phyloP scores from a whole-genome alignment of 2,797 vertebrate genomes.

The Amazonetta brasiliensis region DNA sequence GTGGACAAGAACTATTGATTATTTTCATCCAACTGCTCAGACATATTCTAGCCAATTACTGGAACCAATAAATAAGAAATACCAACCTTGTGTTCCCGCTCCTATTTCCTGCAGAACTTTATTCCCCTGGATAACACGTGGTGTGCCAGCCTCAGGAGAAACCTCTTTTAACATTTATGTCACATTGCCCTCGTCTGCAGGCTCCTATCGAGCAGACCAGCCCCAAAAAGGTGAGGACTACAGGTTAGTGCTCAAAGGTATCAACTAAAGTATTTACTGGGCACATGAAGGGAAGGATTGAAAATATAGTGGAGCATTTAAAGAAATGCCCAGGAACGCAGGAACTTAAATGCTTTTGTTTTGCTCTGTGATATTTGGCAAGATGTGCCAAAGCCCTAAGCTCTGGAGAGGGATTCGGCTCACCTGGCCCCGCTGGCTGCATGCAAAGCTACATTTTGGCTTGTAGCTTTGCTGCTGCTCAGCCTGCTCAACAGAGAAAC shows the following conservation, averaged over 20 bases:
- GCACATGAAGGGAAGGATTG: background rate
- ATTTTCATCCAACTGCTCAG: conserved; percentile 59
- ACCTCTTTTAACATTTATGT: conserved; percentile 23
- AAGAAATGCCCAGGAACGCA: background rate
- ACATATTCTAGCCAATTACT: conserved; percentile 66
- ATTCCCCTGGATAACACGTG: background rate
- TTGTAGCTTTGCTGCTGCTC: background rate
- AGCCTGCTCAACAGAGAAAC: background rate
- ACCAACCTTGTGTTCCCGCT: conserved; percentile 38
- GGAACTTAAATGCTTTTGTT: background rate
- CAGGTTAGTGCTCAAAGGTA: background rate
- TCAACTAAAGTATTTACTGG: conserved; percentile 8
- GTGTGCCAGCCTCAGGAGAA: background rate
- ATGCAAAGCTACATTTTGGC: rapidly evolving
- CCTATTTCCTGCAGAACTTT: conserved; percentile 23
- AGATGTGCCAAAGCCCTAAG: background rate
- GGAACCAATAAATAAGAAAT: conserved; percentile 68
- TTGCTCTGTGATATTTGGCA: background rate
- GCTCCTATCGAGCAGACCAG: background rate
- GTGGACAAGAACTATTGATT: conserved; percentile 70
- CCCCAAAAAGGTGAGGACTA: background rate
- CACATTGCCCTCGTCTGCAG: conserved; percentile 9
- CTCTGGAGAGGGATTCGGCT: background rate
- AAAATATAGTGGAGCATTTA: background rate
- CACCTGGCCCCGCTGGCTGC: background rate